Evolutionary conservation across 1,140 invertebrate species (phyloP), one percentile per base, ranked within the genome.

Genomic region (Bradysia coprophila): DNA sequence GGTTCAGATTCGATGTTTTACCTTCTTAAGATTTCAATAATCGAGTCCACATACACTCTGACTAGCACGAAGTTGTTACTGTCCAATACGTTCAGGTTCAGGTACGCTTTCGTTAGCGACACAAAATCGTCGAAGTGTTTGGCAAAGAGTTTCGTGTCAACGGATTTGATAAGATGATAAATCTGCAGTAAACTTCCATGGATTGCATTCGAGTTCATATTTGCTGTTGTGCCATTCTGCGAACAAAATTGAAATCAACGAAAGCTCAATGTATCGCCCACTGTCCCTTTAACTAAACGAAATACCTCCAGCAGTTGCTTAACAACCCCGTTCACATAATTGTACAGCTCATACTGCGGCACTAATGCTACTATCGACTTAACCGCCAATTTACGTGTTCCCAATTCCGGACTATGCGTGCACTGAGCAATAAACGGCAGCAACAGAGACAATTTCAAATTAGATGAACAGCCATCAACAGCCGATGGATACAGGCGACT

Each of bases 401-500:
- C 70, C 43, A 71, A 65, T 39, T 75, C 68, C 45, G 63, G 57
- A 57, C 74, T 72, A 24, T 62, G 52, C n/a, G 65, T 59, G 51
- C 73, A 76, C 23, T 49, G 50, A 3, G 61, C 58, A 23, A 68
- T 57, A 43, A 65, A 54, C 23, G 55, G 53, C 37, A 66, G 46
- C 46, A 65, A 66, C 43, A 61, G 51, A 16, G 57, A 44, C 24
- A 66, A 46, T 63, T 76, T 73, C 34, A 77, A 61, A 47, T 70
- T 71, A n/a, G 69, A 67, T 49, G 79, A 71, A 2, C 64, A 64
- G 15, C 69, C 71, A 49, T 87, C 80, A 8, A 73, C 57, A 38
- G 72, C 65, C 0, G 76, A 80, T 0, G 83, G 78, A 61, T 84
- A 86, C 1, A 95, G 62, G 38, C 85, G 64, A 1, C 76, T 75